phyloP scores from a whole-genome alignment of 1,140 invertebrate genomes.

The Doryteuthis pealeii region DNA sequence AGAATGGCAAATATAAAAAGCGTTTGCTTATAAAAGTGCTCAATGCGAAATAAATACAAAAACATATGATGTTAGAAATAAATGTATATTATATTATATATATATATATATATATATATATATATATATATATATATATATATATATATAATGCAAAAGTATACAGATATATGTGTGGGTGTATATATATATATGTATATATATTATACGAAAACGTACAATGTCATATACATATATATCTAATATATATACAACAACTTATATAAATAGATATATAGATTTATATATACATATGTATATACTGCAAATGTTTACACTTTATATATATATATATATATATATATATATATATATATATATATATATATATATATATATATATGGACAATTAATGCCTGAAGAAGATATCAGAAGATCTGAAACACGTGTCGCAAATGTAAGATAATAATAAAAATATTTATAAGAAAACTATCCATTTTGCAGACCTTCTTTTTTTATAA shows the following conservation, averaged over 20 bases:
- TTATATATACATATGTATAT: neutral
- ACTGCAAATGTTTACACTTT: neutral
- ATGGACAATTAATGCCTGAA: too few relatives aligned
- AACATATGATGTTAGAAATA: neutral
- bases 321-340: neutral
- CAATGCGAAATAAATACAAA: neutral
- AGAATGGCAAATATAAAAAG: too few relatives aligned
- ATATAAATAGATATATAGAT: neutral
- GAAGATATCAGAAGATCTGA: too few relatives aligned
- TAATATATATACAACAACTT: neutral
- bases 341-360: slow-evolving; percentile 4
- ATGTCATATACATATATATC: neutral
- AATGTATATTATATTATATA: too few relatives aligned
- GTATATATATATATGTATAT: neutral
- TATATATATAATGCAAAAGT: neutral
- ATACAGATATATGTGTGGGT: neutral
- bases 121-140: neutral
- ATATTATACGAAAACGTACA: neutral
- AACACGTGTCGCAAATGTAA: too few relatives aligned
- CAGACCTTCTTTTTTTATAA: too few relatives aligned
- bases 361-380: slow-evolving; percentile 7
- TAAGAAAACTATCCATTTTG: too few relatives aligned
- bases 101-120: neutral
- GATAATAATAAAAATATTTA: too few relatives aligned
- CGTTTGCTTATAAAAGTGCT: too few relatives aligned